These are phyloP conservation scores for Argyresthia albistria DNA, from an alignment of 2,888 invertebrate genomes.

Conservation along the genomic window DNA sequence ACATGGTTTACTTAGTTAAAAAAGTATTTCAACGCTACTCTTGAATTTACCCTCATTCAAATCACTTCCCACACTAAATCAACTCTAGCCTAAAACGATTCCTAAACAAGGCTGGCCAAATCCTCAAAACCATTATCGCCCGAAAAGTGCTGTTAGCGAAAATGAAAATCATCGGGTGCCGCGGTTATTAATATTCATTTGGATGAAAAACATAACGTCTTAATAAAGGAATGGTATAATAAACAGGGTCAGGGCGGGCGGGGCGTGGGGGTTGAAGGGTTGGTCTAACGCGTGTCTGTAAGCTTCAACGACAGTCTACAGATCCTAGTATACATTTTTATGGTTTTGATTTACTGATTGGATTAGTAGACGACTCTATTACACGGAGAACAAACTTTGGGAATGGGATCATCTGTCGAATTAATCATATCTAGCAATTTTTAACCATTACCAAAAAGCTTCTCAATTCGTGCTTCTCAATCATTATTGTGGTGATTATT, in stretches of 20 bases:
- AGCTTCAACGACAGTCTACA: constrained; percentile 56
- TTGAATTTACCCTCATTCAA: too few relatives aligned
- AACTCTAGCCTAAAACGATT: too few relatives aligned
- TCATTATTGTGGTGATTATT: too few relatives aligned
- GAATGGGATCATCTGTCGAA: too few relatives aligned
- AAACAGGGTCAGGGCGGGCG: constrained; percentile 24
- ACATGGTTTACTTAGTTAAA: too few relatives aligned
- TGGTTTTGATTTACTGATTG: constrained; percentile 52
- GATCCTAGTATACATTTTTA: constrained; percentile 32
- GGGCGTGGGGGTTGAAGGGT: constrained; percentile 14
- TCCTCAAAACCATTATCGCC: constrained; percentile 29
- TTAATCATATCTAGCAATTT: too few relatives aligned
- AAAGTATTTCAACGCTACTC: too few relatives aligned
- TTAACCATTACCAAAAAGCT: too few relatives aligned
- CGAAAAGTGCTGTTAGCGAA: constrained; percentile 33
- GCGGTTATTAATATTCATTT: constrained; percentile 63
- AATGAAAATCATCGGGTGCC: constrained; percentile 42
- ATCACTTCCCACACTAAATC: too few relatives aligned
- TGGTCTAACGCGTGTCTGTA: constrained; percentile 45
- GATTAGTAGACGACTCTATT: constrained; percentile 7
- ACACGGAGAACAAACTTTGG: not conserved
- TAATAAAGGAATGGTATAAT: constrained; percentile 57
- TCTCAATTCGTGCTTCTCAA: too few relatives aligned
- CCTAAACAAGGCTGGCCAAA: constrained; percentile 15
- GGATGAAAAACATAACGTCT: constrained; percentile 50